These are phyloP conservation scores for Plebejus anna DNA, from an alignment of 2,888 invertebrate species.

Conservation along the genomic window DNA sequence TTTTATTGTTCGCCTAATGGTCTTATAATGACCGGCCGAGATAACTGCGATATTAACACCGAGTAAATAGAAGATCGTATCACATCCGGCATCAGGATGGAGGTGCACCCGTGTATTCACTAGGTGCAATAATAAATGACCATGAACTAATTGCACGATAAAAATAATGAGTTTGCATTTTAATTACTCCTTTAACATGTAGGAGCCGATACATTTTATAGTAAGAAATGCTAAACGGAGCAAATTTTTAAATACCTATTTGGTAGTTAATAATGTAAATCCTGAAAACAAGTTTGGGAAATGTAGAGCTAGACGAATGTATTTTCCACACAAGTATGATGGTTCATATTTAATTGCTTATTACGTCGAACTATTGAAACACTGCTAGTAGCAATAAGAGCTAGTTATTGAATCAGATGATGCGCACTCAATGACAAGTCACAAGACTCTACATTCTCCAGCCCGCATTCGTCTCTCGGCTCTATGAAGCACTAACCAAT, in stretches of 20 bases:
- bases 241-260: background rate
- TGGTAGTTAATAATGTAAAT: background rate
- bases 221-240: background rate
- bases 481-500: background rate
- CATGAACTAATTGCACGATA: background rate
- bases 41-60: background rate
- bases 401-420: background rate
- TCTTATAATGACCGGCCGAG: conserved; percentile 24
- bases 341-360: background rate
- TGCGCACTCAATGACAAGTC: background rate
- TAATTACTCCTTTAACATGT: background rate
- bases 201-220: background rate
- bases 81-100: conserved; percentile 2
- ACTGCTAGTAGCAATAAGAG: background rate
- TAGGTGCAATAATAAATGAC: background rate
- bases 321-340: background rate
- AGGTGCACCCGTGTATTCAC: background rate
- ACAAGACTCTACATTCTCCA: conserved; percentile 7
- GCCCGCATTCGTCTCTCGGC: background rate
- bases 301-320: background rate
- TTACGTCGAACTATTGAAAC: background rate
- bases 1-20: conserved; percentile 16
- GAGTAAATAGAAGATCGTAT: conserved; percentile 24
- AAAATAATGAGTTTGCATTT: background rate
- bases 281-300: background rate